Evolutionary conservation across 2,113 vertebrate genomes (phyloP).

Genomic region (Psilopsiagon aurifrons): DNA sequence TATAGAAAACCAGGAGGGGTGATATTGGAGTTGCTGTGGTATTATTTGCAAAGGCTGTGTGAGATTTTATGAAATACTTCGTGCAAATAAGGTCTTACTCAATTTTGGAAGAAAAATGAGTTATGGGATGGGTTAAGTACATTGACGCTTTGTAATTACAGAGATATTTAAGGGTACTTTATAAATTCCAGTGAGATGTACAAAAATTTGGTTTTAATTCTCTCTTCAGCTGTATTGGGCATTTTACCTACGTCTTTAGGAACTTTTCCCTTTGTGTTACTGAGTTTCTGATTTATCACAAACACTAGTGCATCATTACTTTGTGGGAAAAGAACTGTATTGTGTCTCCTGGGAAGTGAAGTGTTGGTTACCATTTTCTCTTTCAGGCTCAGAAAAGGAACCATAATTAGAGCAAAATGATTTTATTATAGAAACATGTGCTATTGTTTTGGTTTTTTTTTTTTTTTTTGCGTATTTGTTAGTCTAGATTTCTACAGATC

Average conservation of each 20-base stretch:
- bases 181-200: background rate
- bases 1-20: background rate
- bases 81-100: background rate
- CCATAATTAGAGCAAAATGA: background rate
- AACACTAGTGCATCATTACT: background rate
- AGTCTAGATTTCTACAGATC: background rate
- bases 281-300: background rate
- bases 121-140: background rate
- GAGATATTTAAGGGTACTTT: background rate
- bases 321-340: background rate
- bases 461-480: background rate
- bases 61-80: background rate
- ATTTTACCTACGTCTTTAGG: background rate
- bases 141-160: background rate
- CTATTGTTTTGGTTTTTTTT: rapidly evolving
- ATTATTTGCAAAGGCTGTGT: background rate
- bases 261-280: background rate
- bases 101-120: background rate
- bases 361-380: background rate
- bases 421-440: background rate
- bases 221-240: background rate
- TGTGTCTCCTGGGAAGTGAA: background rate
- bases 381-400: background rate
- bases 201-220: background rate
- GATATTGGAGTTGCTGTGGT: background rate